Conservation (phyloP, 1,140 invertebrate species). For the Drosophila nebulosa region DNA sequence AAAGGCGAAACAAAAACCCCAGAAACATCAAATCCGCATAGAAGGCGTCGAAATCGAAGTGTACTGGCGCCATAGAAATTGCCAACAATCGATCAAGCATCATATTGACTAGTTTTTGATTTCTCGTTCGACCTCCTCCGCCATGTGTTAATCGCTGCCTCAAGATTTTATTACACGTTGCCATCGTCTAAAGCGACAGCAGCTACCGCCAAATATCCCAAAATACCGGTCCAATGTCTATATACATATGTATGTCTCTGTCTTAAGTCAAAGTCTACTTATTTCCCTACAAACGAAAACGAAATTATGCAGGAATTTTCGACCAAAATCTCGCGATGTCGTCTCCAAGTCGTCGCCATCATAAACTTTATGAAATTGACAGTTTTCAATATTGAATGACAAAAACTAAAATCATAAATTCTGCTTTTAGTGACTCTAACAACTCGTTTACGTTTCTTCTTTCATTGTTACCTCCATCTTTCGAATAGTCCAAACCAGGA, state of each 20-base stretch:
- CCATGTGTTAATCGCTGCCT: constrained; percentile 52
- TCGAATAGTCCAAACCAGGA: neutral
- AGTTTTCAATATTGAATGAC: constrained; percentile 39
- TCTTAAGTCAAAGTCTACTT: neutral
- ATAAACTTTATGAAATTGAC: constrained; percentile 69
- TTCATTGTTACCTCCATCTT: too few species aligned
- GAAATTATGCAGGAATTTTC: constrained; percentile 73
- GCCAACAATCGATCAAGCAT: constrained; percentile 66
- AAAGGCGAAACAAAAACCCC: constrained; percentile 37
- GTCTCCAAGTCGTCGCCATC: constrained; percentile 66
- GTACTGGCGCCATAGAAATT: constrained; percentile 75
- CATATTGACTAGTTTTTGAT: constrained; percentile 30
- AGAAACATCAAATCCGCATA: constrained; percentile 52
- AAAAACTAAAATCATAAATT: constrained; percentile 52
- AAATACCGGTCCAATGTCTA: constrained; percentile 51
- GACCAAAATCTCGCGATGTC: constrained; percentile 18
- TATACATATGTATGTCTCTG: constrained; percentile 36
- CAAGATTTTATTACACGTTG: constrained; percentile 69
- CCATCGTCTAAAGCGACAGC: constrained; percentile 1
- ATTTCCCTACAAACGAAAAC: constrained; percentile 42
- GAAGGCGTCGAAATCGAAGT: constrained; percentile 28
- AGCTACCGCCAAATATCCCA: constrained; percentile 50
- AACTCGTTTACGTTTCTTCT: neutral
- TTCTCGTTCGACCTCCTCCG: constrained; percentile 19
- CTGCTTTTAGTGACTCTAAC: constrained; percentile 5